phyloP scores from a whole-genome alignment of 2,888 invertebrate genomes.

The Pogonocherus hispidulus region DNA sequence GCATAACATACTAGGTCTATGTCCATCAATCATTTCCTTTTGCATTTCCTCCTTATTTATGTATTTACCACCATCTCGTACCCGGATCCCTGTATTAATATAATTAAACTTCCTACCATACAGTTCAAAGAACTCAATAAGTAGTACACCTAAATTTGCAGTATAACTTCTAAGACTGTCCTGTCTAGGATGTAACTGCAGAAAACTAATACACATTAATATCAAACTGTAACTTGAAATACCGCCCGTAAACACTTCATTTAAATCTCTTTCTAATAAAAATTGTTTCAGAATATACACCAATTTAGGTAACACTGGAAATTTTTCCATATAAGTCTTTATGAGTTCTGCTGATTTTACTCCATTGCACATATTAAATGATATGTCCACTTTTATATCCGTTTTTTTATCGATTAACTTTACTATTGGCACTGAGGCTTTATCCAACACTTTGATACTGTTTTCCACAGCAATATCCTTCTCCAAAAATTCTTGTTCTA shows the following conservation, averaged over 20 bases:
- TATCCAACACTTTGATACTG: conserved; percentile 96
- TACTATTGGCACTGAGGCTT: conserved; percentile 98
- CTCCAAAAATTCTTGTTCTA: conserved; percentile 91
- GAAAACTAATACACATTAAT: conserved; percentile 98
- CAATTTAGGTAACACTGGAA: conserved; percentile 92
- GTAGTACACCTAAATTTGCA: conserved; percentile 90
- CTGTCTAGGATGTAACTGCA: conserved; percentile 90
- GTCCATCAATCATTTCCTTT: conserved; percentile 94
- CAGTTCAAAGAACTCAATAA: conserved; percentile 97
- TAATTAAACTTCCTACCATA: conserved; percentile 98
- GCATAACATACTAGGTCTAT: conserved; percentile 93
- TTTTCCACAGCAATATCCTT: conserved; percentile 91
- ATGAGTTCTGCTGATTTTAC: conserved; percentile 97
- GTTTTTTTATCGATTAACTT: conserved; percentile 87
- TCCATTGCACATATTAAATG: conserved; percentile 99
- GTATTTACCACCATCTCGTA: conserved; percentile 94
- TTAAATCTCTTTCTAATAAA: conserved; percentile 96
- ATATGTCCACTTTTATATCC: conserved; percentile 97
- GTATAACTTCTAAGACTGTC: conserved; percentile 73
- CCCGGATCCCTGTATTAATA: conserved; percentile 92
- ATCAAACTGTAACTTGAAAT: conserved; percentile 99
- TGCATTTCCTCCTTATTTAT: conserved; percentile 95
- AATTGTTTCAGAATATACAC: conserved; percentile 99
- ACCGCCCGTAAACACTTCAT: conserved; percentile 99
- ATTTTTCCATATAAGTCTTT: conserved; percentile 89